Evolutionary conservation across 1,140 invertebrate genomes (phyloP), one percentile per base, ranked within the genome.

Genomic region (Maniola jurtina): DNA sequence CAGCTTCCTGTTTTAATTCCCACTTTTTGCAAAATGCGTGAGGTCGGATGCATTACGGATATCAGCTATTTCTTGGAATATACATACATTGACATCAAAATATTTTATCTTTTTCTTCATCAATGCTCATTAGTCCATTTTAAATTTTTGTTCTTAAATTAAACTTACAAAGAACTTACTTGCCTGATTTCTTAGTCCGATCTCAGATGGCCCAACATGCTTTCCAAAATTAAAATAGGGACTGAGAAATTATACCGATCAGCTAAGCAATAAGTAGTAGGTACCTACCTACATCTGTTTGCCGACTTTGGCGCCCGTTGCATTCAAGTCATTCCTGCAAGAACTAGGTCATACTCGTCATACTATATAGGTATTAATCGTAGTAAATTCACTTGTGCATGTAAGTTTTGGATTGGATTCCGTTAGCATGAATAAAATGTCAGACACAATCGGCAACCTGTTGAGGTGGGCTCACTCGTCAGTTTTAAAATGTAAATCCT

Each of bases 1-100:
- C 68, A 68, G 72, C 80, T 85, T 88, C 85, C 85, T 88, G 83
- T 77, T 84, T 79, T 79, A 74, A 84, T 80, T 76, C 72, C 73
- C 68, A 76, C 70, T 87, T 85, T 84, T 86, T 88, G 76, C 79
- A 69, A 67, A 74, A 65, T 68, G 72, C 68, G 71, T 79, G 76
- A 79, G 76, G 77, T 77, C 72, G 80, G 70, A 73, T 76, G 72
- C 73, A 71, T 76, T 72, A 73, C 71, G 70, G 73, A 78, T 77
- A 64, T 47, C 52, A 45, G 42, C 56, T 62, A 69, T 66, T 65
- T 59, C 59, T 70, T 35, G 60, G 52, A 70, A 68, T 70, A 66
- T 59, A 70, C 60, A 71, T 57, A 61, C 48, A 50, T 50, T 16
- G 7, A 6, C 45, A 50, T 50, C 10, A 16, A 50, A 42, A 42